A percentile compares a stretch with the other conserved stretches of the same genome.
Evolutionary conservation across 2,113 vertebrate genomes (phyloP).

Genomic region (Paratilapia polleni): DNA sequence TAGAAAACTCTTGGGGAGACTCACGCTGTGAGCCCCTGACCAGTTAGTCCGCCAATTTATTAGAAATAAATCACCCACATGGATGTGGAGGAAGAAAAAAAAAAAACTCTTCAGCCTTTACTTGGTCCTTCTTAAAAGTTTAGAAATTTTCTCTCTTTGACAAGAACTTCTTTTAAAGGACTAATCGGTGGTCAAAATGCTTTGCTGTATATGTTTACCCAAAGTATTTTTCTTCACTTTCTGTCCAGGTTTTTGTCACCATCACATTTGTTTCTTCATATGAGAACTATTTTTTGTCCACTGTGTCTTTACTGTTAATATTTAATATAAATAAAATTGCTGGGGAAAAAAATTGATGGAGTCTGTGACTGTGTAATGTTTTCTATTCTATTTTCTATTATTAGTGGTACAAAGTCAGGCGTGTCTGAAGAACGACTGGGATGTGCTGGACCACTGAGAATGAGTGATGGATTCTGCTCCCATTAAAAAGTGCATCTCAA

Average conservation of each 20-base stretch:
- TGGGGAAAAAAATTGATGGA: background rate
- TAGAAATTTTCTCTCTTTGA: conserved; percentile 14
- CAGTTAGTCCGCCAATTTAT: background rate
- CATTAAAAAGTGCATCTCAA: conserved; percentile 13
- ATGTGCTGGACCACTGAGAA: conserved; percentile 8
- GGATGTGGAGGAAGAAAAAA: background rate
- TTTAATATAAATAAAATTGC: conserved; percentile 67
- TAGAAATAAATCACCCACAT: background rate
- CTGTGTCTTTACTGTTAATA: conserved; percentile 57
- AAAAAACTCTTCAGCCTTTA: background rate
- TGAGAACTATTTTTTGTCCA: conserved; percentile 54
- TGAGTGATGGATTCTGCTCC: conserved; percentile 15
- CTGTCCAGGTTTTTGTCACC: conserved; percentile 22
- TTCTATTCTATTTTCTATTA: background rate
- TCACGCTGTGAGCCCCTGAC: conserved; percentile 12
- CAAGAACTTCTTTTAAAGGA: conserved; percentile 17
- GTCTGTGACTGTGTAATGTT: background rate
- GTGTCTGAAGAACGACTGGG: background rate
- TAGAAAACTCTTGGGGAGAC: conserved; percentile 17
- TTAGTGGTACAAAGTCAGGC: background rate
- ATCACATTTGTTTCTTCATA: conserved; percentile 53
- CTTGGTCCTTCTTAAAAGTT: conserved; percentile 1
- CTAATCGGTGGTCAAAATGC: background rate
- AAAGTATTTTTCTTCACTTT: conserved; percentile 43
- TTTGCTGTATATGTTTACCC: conserved; percentile 37